Conservation (phyloP, 2,113 vertebrate genomes). For the Halichoeres trimaculatus region DNA sequence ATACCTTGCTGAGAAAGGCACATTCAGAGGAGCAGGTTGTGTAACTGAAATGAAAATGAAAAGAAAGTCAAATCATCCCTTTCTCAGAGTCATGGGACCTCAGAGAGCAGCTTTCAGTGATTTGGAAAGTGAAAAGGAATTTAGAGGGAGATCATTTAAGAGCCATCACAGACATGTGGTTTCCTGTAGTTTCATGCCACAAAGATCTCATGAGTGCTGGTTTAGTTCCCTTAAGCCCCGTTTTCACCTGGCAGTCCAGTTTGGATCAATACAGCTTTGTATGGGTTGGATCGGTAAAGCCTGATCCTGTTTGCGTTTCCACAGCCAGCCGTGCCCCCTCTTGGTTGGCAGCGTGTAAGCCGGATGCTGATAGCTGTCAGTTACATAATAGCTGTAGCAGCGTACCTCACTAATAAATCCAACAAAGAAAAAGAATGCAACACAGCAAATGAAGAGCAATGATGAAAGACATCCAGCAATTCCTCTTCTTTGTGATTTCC, state of each 20-base stretch:
- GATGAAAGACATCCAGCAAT: too few relatives aligned
- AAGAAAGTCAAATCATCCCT: not conserved
- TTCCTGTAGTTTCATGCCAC: not conserved
- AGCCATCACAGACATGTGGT: not conserved
- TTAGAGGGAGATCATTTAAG: not conserved
- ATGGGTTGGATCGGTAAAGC: too few relatives aligned
- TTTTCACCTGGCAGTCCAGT: not conserved
- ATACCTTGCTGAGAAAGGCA: not conserved
- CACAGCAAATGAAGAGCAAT: too few relatives aligned
- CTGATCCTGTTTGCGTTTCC: too few relatives aligned
- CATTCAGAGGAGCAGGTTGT: not conserved
- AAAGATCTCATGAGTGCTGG: not conserved
- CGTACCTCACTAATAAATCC: too few relatives aligned
- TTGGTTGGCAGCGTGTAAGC: too few relatives aligned
- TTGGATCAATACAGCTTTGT: too few relatives aligned
- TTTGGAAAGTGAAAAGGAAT: not conserved
- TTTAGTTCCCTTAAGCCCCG: not conserved
- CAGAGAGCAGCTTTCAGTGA: not conserved
- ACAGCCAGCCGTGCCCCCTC: too few relatives aligned
- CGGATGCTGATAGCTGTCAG: too few relatives aligned
- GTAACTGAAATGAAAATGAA: slow-evolving; percentile 15
- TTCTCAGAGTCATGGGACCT: not conserved
- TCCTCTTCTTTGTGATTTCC: too few relatives aligned
- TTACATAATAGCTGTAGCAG: too few relatives aligned
- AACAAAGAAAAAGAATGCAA: too few relatives aligned